These are phyloP conservation scores for Drosophila arawakana DNA, from an alignment of 1,140 invertebrate species.

Conservation along the genomic window DNA sequence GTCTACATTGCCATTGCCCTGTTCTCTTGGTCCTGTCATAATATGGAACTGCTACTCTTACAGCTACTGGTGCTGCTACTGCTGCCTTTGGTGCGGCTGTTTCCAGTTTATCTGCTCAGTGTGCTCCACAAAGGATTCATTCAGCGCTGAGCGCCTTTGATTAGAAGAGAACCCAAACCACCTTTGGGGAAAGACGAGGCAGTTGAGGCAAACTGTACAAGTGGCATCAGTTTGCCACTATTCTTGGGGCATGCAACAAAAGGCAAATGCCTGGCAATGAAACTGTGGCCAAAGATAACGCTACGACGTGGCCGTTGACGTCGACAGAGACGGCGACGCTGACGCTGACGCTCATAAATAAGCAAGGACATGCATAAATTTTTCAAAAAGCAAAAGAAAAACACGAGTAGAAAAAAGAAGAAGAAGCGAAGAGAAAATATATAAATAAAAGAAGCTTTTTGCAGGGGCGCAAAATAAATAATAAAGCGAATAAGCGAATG, in stretches of 20 bases:
- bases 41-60: constrained; percentile 35
- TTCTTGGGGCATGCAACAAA: constrained; percentile 47
- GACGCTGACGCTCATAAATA: constrained; percentile 80
- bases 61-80: neutral
- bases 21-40: constrained; percentile 44
- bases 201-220: constrained; percentile 7
- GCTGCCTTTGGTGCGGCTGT: constrained; percentile 1
- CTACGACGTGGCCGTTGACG: constrained; percentile 32
- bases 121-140: constrained; percentile 81
- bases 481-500: constrained; percentile 54
- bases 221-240: constrained; percentile 47
- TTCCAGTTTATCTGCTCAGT: constrained; percentile 69
- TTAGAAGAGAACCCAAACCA: constrained; percentile 66
- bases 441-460: constrained; percentile 44
- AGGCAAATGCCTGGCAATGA: constrained; percentile 67
- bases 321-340: constrained; percentile 63
- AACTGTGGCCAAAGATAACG: constrained; percentile 80
- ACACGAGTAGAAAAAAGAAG: constrained; percentile 51
- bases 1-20: constrained; percentile 76
- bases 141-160: constrained; percentile 77
- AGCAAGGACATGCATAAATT: constrained; percentile 83
- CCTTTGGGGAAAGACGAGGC: constrained; percentile 56
- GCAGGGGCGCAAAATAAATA: constrained; percentile 63
- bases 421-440: constrained; percentile 54
- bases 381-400: constrained; percentile 61